Conservation (phyloP, 2,113 vertebrate species). For the Perca schrenkii region DNA sequence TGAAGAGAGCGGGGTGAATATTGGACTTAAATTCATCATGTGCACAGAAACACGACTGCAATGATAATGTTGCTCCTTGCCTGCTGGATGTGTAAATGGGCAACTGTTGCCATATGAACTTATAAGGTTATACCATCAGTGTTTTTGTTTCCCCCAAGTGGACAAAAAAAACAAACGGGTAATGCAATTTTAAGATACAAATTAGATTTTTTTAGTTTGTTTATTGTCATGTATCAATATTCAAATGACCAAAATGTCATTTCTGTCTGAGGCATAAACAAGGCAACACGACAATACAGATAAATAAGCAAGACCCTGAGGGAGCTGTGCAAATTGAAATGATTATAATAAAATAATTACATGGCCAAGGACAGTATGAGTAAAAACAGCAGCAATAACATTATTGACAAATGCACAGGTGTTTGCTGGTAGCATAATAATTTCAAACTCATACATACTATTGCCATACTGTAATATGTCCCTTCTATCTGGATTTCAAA, state of each 20-base stretch:
- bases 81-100: no score
- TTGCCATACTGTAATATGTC: background rate
- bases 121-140: background rate
- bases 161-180: no score
- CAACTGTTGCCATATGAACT: background rate
- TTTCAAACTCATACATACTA: background rate
- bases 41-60: no score
- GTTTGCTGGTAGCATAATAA: background rate
- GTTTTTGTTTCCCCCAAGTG: background rate
- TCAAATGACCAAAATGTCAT: background rate
- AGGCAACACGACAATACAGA: no score
- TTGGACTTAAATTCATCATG: no score
- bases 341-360: background rate
- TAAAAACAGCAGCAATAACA: background rate
- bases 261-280: no score
- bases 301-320: background rate
- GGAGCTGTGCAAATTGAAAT: background rate
- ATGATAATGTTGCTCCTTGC: no score
- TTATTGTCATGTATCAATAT: background rate
- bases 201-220: background rate
- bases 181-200: background rate
- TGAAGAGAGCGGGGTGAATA: no score
- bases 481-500: background rate
- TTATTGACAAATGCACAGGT: background rate
- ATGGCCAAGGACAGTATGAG: background rate